Conservation (phyloP, 2,797 vertebrate genomes). For the Harpagifer antarcticus region DNA sequence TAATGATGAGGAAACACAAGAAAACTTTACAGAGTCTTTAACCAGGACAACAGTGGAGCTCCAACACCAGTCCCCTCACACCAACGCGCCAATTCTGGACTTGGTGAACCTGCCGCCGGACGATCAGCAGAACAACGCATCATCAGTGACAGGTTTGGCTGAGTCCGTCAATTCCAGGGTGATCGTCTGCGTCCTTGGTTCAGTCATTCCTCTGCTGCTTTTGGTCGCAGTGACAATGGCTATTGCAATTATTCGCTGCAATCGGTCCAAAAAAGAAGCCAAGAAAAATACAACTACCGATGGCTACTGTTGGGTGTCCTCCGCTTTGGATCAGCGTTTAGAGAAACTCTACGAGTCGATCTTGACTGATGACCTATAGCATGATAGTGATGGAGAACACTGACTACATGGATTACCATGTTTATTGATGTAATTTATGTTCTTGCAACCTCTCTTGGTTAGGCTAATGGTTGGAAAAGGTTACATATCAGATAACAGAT, state of each 20-base stretch:
- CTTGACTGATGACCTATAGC: conserved; percentile 77
- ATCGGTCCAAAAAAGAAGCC: conserved; percentile 68
- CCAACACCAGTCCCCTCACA: conserved; percentile 54
- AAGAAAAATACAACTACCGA: conserved; percentile 78
- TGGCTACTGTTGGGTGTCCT: conserved; percentile 86
- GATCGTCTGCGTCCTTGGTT: conserved; percentile 77
- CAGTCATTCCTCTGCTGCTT: conserved; percentile 73
- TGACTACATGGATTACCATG: not conserved
- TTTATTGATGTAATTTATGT: conserved; percentile 65
- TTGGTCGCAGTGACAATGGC: conserved; percentile 71
- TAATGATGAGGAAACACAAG: not conserved
- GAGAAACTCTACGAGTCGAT: conserved; percentile 79
- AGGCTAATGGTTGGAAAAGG: not conserved
- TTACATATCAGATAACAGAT: conserved; percentile 24
- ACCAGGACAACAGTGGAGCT: conserved; percentile 40
- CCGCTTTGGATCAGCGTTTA: conserved; percentile 76
- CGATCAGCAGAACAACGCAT: conserved; percentile 26
- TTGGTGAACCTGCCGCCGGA: conserved; percentile 26
- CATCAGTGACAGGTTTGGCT: not conserved
- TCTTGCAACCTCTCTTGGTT: not conserved
- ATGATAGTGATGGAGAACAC: conserved; percentile 9
- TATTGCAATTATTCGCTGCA: conserved; percentile 72
- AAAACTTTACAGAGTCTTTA: conserved; percentile 43
- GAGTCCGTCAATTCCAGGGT: conserved; percentile 43
- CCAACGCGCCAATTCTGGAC: conserved; percentile 20